Percentiles rank a stretch among this genome's conserved stretches.
These are phyloP conservation scores for Brenthis hecate DNA, from an alignment of 2,888 invertebrate species.

Conservation along the genomic window DNA sequence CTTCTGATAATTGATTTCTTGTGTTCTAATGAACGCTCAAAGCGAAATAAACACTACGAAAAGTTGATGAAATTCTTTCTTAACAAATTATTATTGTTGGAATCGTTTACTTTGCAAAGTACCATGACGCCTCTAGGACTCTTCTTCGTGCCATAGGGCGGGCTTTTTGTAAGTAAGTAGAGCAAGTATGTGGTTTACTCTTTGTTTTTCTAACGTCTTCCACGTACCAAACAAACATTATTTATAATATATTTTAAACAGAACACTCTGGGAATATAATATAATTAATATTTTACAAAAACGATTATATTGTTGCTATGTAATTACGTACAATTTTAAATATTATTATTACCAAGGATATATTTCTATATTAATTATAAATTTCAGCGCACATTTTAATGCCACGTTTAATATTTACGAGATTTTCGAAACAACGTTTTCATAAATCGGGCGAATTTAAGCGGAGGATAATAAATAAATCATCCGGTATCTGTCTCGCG, in stretches of 20 bases:
- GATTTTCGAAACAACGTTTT: slow-evolving; percentile 33
- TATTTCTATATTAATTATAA: slow-evolving; percentile 4
- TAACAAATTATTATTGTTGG: slow-evolving; percentile 37
- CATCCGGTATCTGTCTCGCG: slow-evolving; percentile 60
- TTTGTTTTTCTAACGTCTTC: slow-evolving; percentile 41
- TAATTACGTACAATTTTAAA: neutral
- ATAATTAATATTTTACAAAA: too few species aligned
- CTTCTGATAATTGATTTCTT: slow-evolving; percentile 70
- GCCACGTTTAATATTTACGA: slow-evolving; percentile 28
- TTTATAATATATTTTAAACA: slow-evolving; percentile 4
- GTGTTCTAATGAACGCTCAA: slow-evolving; percentile 47
- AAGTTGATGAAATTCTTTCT: slow-evolving; percentile 21
- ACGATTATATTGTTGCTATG: too few species aligned
- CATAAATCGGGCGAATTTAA: slow-evolving; percentile 37
- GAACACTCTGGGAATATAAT: neutral
- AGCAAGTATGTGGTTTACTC: slow-evolving; percentile 45
- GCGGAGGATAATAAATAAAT: slow-evolving; percentile 64
- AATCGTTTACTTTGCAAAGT: slow-evolving; percentile 72
- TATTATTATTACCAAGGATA: neutral
- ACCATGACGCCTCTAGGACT: slow-evolving; percentile 48
- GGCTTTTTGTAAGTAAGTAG: slow-evolving; percentile 68
- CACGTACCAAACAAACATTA: slow-evolving; percentile 27
- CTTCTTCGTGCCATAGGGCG: slow-evolving; percentile 53
- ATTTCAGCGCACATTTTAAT: slow-evolving; percentile 16
- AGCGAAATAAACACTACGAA: slow-evolving; percentile 16